Base-by-base conservation (phyloP, 2,797 vertebrate species). In the Balearica regulorum region DNA sequence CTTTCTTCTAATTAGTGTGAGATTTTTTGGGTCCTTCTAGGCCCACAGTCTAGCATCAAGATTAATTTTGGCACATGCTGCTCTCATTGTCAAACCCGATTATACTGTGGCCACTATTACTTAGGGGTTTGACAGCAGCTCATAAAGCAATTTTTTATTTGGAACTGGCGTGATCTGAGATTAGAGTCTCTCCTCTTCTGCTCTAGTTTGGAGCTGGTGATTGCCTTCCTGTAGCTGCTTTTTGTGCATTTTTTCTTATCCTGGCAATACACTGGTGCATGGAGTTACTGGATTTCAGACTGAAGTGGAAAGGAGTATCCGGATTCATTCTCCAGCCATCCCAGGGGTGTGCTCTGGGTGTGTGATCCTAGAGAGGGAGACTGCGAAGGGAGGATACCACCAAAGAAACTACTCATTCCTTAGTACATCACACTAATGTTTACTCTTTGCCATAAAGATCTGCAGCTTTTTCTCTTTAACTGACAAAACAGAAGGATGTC, bases 271-370 rank as follows among this genome's bases (percentile, higher is more conserved):
- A 62, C 25, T 64, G 55, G 31, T 89, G 48, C 13, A 43, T 29
- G 28, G 13, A 80, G 60, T 90, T 92, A 95, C 33, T 90, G 16
- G 82, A 70, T 88, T 95, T 96, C 90, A 92, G 60, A 51, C 41
- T 77, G 70, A 83, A 82, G 41, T 75, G 68, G 21, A 73, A 95
- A 87, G 62, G 53, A 93, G 16, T 60, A 77, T 90, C 78, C 8
- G 8, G n/a, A 90, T 80, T 78, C 44, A n/a, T 85, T 72, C 61
- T 88, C 22, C 54, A 88, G 70, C 19, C 33, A 53, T 80, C 70
- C 64, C 71, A 73, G 29, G 77, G 49, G 37, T 83, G 41, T 83
- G 54, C 41, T 94, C 46, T 3, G 18, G 9, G 11, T 79, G 48
- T 72, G 51, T 51, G 58, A 75, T 86, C 62, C 29, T 55, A 79